Percentiles rank a stretch among this genome's conserved stretches.
These are phyloP conservation scores for Acrocera orbiculus DNA, from an alignment of 2,888 invertebrate genomes.

Conservation along the genomic window DNA sequence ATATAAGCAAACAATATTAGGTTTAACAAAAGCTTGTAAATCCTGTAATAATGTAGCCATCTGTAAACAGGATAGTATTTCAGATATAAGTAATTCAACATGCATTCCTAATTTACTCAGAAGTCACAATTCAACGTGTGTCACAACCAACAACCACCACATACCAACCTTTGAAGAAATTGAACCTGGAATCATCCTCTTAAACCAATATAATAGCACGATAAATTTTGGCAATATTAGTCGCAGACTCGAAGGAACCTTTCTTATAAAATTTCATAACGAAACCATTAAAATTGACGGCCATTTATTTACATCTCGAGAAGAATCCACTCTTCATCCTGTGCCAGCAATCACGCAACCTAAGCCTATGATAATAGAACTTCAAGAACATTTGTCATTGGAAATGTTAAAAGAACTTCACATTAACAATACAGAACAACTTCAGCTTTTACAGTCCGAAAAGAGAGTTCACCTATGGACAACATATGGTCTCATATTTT, in stretches of 20 bases:
- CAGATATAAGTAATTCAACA: conserved; percentile 8
- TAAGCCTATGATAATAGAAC: neutral
- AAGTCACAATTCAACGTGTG: conserved; percentile 9
- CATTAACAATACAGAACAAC: conserved; percentile 7
- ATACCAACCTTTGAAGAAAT: conserved; percentile 10
- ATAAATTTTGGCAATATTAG: neutral
- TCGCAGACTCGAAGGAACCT: conserved; percentile 2
- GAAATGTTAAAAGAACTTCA: conserved; percentile 10
- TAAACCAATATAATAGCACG: conserved; percentile 9
- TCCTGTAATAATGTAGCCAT: conserved; percentile 9
- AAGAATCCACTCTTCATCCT: conserved; percentile 6
- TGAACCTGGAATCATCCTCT: conserved; percentile 8
- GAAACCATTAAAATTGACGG: conserved; percentile 8
- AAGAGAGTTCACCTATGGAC: neutral
- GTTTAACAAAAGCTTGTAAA: conserved; percentile 9
- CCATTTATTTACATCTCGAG: conserved; percentile 4
- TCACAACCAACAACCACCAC: conserved; percentile 8
- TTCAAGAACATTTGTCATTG: conserved; percentile 9
- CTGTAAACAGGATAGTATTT: conserved; percentile 8
- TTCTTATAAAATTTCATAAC: conserved; percentile 5
- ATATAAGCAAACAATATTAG: conserved; percentile 9
- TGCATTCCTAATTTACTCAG: conserved; percentile 11
- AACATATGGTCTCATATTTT: too few relatives aligned
- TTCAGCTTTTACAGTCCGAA: conserved; percentile 1
- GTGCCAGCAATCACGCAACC: conserved; percentile 11